These are phyloP conservation scores for Noctua janthe DNA, from an alignment of 2,888 invertebrate species.

Conservation along the genomic window DNA sequence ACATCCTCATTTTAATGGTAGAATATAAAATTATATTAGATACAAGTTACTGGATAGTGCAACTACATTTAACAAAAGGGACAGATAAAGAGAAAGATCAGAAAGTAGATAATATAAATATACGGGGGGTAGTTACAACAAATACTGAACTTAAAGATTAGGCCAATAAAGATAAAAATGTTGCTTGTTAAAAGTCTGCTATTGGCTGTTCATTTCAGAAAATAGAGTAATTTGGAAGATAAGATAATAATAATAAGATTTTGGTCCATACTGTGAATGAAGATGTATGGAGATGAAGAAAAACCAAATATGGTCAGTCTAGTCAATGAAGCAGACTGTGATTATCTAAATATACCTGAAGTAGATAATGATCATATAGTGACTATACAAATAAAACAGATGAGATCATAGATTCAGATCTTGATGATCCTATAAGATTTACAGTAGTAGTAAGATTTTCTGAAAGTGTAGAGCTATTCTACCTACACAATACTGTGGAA, in stretches of 20 bases:
- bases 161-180: constrained; percentile 16
- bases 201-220: constrained; percentile 61
- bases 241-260: background rate
- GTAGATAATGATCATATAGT: constrained; percentile 45
- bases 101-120: constrained; percentile 15
- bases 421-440: constrained; percentile 41
- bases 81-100: constrained; percentile 6
- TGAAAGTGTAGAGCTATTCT: constrained; percentile 55
- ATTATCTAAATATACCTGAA: constrained; percentile 37
- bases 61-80: constrained; percentile 48
- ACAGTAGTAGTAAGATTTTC: constrained; percentile 43
- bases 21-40: constrained; percentile 51
- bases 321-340: constrained; percentile 54
- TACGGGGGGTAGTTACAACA: constrained; percentile 2
- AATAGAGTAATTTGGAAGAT: constrained; percentile 31
- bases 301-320: constrained; percentile 37
- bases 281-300: constrained; percentile 51
- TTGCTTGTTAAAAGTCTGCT: constrained; percentile 54
- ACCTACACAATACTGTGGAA: constrained; percentile 57
- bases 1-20: constrained; percentile 69
- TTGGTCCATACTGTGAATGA: constrained; percentile 55
- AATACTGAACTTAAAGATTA: constrained; percentile 14
- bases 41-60: constrained; percentile 61
- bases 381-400: constrained; percentile 47
- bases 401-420: constrained; percentile 51